A percentile compares a stretch with the other conserved stretches of the same genome.
Conservation (phyloP, 2,113 vertebrate species). For the Ptyas mucosa region DNA sequence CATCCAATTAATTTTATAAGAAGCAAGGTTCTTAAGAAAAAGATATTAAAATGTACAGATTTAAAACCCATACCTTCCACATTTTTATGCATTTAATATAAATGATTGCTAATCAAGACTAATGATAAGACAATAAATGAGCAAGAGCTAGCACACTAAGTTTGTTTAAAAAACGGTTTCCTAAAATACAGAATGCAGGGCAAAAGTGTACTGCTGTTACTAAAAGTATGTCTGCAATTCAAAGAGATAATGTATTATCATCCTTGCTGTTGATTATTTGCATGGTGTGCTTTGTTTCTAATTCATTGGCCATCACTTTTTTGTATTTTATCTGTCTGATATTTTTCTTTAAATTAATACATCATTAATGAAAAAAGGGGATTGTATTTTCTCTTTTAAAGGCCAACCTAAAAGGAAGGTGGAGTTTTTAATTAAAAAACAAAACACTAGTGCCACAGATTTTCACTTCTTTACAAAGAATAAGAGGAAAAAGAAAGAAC, state of each 20-base stretch:
- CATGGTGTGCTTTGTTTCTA: background rate
- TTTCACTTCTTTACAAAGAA: background rate
- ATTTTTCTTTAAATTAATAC: background rate
- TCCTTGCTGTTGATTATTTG: background rate
- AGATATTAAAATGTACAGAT: constrained; percentile 83
- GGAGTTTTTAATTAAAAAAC: background rate
- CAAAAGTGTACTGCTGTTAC: constrained; percentile 49
- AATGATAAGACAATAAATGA: constrained; percentile 75
- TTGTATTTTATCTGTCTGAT: background rate
- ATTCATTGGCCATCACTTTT: background rate
- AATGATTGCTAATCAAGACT: constrained; percentile 82
- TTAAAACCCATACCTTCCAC: constrained; percentile 80
- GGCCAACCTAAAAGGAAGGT: background rate
- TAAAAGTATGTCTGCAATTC: background rate
- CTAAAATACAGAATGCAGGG: constrained; percentile 42
- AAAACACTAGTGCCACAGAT: background rate
- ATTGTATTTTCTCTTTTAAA: background rate
- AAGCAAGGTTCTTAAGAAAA: constrained; percentile 84
- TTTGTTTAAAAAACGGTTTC: constrained; percentile 57
- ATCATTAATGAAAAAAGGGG: background rate
- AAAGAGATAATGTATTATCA: constrained; percentile 19
- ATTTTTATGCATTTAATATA: constrained; percentile 73
- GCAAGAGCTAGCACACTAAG: constrained; percentile 49
- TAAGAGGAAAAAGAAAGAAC: background rate
- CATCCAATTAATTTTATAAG: constrained; percentile 86